Evolutionary conservation across 2,888 invertebrate genomes (phyloP).

Genomic region (Ypsolopha sequella): DNA sequence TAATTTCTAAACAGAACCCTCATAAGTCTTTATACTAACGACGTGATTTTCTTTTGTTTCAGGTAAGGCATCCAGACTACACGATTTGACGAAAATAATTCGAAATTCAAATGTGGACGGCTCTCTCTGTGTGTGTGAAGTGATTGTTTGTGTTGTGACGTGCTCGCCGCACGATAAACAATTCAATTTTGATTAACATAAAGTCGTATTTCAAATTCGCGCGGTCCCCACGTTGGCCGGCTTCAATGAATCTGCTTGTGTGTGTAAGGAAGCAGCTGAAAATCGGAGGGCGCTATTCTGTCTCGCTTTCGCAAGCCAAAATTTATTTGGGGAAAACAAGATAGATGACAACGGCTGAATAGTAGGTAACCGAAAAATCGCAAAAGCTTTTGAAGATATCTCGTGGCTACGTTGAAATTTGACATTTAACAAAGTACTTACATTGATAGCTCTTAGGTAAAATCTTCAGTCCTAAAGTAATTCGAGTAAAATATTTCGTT

Average conservation of each 20-base stretch:
- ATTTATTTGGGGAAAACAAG: background rate
- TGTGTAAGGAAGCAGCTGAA: conserved; percentile 48
- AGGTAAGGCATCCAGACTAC: conserved; percentile 42
- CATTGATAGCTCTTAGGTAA: no score
- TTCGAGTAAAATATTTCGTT: no score
- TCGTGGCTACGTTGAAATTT: background rate
- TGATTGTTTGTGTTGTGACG: conserved; percentile 45
- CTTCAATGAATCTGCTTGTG: conserved; percentile 15
- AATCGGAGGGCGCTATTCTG: conserved; percentile 20
- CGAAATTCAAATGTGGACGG: conserved; percentile 37
- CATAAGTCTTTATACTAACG: background rate
- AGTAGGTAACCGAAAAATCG: conserved; percentile 2
- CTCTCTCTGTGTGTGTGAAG: conserved; percentile 23
- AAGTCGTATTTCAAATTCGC: conserved; percentile 52
- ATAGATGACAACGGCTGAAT: conserved; percentile 2
- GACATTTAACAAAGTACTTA: background rate
- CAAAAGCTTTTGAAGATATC: background rate
- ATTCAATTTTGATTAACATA: conserved; percentile 46
- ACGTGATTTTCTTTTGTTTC: conserved; percentile 41
- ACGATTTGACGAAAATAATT: conserved; percentile 14
- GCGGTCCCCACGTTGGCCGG: conserved; percentile 23
- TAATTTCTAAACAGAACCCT: no score
- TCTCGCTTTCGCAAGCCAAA: background rate
- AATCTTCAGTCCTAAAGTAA: no score
- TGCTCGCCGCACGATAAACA: conserved; percentile 42